Conservation (phyloP, 1,140 invertebrate species). For the Cotesia typhae region DNA sequence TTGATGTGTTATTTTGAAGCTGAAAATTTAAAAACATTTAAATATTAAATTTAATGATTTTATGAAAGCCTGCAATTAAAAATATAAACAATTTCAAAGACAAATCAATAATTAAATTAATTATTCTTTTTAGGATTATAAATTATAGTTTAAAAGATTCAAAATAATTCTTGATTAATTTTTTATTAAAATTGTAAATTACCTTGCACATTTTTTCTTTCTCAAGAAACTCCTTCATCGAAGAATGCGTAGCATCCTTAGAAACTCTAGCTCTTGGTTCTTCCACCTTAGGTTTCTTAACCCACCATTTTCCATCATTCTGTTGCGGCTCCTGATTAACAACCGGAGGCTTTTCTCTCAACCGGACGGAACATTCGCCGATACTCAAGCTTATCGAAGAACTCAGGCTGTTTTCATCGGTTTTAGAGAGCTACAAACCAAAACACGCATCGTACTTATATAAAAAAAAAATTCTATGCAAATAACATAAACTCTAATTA, state of each 20-base stretch:
- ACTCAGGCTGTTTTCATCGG: constrained; percentile 49
- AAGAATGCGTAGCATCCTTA: constrained; percentile 55
- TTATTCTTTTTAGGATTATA: too few species aligned
- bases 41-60: too few species aligned
- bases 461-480: too few species aligned
- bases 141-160: too few species aligned
- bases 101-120: too few species aligned
- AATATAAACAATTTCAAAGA: too few species aligned
- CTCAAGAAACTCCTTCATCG: constrained; percentile 58
- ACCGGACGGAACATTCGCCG: constrained; percentile 51
- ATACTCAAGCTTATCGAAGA: constrained; percentile 54
- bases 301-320: constrained; percentile 53
- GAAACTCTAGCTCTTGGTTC: constrained; percentile 42
- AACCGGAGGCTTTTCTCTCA: constrained; percentile 46
- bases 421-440: constrained; percentile 42
- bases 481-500: too few species aligned
- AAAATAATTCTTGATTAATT: too few species aligned
- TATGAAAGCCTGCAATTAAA: too few species aligned
- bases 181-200: constrained; percentile 17
- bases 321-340: too few species aligned
- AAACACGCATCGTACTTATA: too few species aligned
- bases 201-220: constrained; percentile 62
- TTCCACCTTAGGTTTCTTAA: constrained; percentile 48
- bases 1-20: constrained; percentile 48
- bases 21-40: constrained; percentile 38